phyloP scores from a whole-genome alignment of 2,113 vertebrate genomes.

The Pedionomus torquatus region DNA sequence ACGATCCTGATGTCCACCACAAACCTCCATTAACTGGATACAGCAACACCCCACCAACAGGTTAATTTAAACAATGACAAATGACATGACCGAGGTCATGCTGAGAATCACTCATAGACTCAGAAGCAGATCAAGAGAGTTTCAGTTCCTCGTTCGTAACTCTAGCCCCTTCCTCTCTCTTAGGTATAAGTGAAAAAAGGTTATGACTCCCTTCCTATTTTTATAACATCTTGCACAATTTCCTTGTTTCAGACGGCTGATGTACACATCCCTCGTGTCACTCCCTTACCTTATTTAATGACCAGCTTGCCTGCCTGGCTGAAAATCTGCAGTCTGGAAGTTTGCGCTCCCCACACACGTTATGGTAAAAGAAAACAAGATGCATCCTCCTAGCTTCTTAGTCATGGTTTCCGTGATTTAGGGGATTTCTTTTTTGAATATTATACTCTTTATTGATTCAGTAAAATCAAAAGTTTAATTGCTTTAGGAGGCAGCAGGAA shows the following conservation, averaged over 20 bases:
- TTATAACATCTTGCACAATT: background rate
- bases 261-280: accelerated
- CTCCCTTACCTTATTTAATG: background rate
- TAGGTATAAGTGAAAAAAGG: background rate
- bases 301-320: background rate
- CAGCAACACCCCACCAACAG: background rate
- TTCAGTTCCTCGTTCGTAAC: background rate
- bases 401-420: background rate
- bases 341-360: background rate
- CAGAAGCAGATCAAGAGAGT: background rate
- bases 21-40: background rate
- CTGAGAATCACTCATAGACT: background rate
- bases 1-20: background rate
- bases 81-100: background rate
- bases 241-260: background rate
- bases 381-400: background rate
- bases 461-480: background rate
- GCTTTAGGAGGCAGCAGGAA: background rate
- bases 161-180: background rate
- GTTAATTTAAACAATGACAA: background rate
- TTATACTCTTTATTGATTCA: background rate
- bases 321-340: background rate
- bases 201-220: background rate
- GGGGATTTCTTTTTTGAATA: background rate
- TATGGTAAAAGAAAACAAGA: background rate